A percentile compares a stretch with the other conserved stretches of the same genome.
Conservation (phyloP, 2,797 vertebrate genomes). For the Hybognathus amarus region DNA sequence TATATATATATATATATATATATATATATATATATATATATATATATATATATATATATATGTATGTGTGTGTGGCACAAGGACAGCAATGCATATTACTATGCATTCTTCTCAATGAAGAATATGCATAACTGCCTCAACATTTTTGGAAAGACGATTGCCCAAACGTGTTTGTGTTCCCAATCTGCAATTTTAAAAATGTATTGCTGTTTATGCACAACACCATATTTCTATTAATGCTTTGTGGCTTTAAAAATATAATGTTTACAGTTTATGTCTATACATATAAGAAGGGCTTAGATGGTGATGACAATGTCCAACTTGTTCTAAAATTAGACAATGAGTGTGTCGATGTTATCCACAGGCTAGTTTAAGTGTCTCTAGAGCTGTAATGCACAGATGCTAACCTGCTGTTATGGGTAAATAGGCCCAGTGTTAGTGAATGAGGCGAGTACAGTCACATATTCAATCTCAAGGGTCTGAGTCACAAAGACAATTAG, state of each 20-base stretch:
- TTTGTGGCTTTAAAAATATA: neutral
- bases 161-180: neutral
- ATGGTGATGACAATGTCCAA: neutral
- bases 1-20: constrained; percentile 38
- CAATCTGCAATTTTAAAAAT: neutral
- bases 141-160: neutral
- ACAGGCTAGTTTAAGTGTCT: constrained; percentile 12
- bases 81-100: neutral
- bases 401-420: constrained; percentile 24
- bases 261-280: neutral
- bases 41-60: constrained; percentile 33
- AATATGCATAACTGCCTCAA: neutral
- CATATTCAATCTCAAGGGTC: constrained; percentile 36
- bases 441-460: constrained; percentile 30
- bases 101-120: neutral
- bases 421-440: constrained; percentile 26
- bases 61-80: constrained; percentile 25
- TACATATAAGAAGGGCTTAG: neutral
- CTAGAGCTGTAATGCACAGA: constrained; percentile 28
- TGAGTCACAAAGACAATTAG: constrained; percentile 37
- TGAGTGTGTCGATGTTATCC: neutral
- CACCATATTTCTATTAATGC: neutral
- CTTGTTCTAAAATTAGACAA: neutral
- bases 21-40: constrained; percentile 20
- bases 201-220: neutral